Base-by-base conservation (phyloP, 2,888 invertebrate species). In the Yponomeuta malinellus region DNA sequence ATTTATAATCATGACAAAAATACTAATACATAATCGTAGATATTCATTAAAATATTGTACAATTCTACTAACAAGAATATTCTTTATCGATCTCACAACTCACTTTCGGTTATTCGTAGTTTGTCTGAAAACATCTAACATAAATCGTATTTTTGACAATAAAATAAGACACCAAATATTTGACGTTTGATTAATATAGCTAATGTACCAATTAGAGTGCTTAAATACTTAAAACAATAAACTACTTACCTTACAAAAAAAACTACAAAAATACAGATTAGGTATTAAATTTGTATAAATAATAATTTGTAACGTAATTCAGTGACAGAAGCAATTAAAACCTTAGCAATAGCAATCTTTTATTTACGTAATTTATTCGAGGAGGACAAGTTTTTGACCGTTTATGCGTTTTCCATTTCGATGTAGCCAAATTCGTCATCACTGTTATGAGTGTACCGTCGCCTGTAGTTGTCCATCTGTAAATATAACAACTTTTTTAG, bases 381-480 rank as follows among this genome's bases (percentile, higher is more conserved):
- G 52, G 12, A 59, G 52, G 52, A 15, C 43, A 43, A 2, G 52
- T 2, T 33, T 37, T 0, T 31, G 10, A 23, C 15, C 3, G 72
- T 84, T 84, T 90, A 90, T 81, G 87, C 75, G 74, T 79, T 82
- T 73, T 89, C 89, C 71, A 83, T 15, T 59, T 59, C 77, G 75
- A 83, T 83, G 73, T 84, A 87, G 48, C 84, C 85, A 48, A 59
- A 59, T 15, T 90, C 90, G 63, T 90, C 90, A 71, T 79, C 78
- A 74, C 78, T 85, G 71, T 83, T 83, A 75, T 88, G 87, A 72
- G 87, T 85, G 52, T 59, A 59, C 52, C 52, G 52, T 74, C 90
- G 88, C 77, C 90, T 86, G 83, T 88, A 88, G 80, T 83, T 90
- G 69, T 90, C 90, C 88, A 91, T 85, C 91, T 91, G 83, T 5